Conservation (phyloP, 1,140 invertebrate species). For the Melanaphis sacchari region DNA sequence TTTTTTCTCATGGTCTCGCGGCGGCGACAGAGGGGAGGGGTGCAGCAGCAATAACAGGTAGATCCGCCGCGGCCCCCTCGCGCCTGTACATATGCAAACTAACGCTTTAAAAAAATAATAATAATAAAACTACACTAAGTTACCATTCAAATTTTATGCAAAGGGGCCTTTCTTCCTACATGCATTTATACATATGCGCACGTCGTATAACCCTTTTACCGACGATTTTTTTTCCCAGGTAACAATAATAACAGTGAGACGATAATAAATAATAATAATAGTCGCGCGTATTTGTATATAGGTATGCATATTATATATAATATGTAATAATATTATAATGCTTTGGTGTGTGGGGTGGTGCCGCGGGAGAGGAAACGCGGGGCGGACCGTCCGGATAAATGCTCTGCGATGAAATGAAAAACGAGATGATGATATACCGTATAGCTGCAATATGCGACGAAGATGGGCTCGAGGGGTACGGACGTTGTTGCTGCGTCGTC, state of each 20-base stretch:
- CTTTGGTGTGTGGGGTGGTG: background rate
- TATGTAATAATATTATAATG: background rate
- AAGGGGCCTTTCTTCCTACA: constrained; percentile 25
- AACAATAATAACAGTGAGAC: constrained; percentile 32
- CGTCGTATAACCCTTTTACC: constrained; percentile 41
- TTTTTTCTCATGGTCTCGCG: constrained; percentile 52
- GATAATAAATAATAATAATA: constrained; percentile 46
- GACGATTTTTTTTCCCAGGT: constrained; percentile 57
- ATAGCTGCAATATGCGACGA: background rate
- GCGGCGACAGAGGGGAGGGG: background rate
- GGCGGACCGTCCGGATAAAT: background rate
- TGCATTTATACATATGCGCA: background rate
- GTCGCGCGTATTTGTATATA: background rate
- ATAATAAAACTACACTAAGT: constrained; percentile 52
- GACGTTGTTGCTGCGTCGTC: background rate
- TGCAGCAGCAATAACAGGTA: constrained; percentile 46
- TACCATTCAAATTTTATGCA: constrained; percentile 57
- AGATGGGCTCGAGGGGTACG: background rate
- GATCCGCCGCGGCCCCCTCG: constrained; percentile 6
- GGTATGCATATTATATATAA: background rate
- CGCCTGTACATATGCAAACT: constrained; percentile 42
- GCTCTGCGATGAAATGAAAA: constrained; percentile 39
- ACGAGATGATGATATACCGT: background rate
- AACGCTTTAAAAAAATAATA: constrained; percentile 38
- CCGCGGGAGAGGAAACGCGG: constrained; percentile 28